phyloP scores from a whole-genome alignment of 1,140 invertebrate genomes.

The Rhynchophorus ferrugineus region DNA sequence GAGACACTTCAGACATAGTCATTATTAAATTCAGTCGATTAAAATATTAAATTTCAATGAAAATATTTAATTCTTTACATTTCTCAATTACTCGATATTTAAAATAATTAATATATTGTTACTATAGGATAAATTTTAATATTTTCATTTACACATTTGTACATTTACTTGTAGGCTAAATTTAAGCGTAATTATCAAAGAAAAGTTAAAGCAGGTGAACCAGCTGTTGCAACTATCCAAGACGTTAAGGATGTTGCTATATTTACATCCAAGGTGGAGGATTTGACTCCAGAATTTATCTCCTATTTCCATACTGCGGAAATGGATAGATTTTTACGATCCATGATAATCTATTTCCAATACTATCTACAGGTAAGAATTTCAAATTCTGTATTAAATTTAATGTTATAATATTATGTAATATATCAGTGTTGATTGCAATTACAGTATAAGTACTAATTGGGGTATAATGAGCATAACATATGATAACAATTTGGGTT shows the following conservation, averaged over 20 bases:
- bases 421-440: no score
- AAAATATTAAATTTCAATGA: no score
- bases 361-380: constrained; percentile 49
- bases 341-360: constrained; percentile 54
- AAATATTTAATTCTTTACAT: no score
- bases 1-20: no score
- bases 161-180: constrained; percentile 47
- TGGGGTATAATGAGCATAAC: no score
- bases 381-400: background rate
- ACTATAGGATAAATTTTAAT: no score
- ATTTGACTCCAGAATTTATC: constrained; percentile 50
- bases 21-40: no score
- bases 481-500: no score
- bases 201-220: constrained; percentile 45
- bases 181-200: constrained; percentile 50
- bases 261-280: constrained; percentile 46
- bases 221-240: constrained; percentile 52
- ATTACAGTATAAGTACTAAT: no score
- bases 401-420: background rate
- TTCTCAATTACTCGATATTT: no score
- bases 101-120: no score
- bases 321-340: constrained; percentile 53
- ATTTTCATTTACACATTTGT: no score
- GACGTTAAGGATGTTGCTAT: constrained; percentile 58
- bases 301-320: constrained; percentile 50